Evolutionary conservation across 1,140 invertebrate species (phyloP).

Genomic region (Pinna nobilis): DNA sequence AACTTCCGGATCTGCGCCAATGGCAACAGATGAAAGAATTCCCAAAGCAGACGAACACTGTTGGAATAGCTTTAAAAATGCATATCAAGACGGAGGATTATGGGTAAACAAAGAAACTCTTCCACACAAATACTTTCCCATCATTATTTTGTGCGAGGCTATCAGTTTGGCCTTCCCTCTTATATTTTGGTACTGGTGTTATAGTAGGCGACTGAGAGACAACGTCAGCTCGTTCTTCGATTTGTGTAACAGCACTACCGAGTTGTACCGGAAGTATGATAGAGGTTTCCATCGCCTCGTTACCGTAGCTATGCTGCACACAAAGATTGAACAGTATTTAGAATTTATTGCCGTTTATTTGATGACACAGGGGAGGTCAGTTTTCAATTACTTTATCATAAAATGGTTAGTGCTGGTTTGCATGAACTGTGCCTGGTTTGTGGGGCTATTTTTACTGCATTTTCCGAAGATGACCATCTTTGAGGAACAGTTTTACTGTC

Average conservation of each 20-base stretch:
- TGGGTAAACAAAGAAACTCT: neutral
- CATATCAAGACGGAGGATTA: neutral
- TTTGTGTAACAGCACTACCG: constrained; percentile 24
- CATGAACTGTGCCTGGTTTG: constrained; percentile 10
- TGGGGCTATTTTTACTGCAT: constrained; percentile 20
- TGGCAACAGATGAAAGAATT: too few relatives aligned
- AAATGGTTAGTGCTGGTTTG: constrained; percentile 27
- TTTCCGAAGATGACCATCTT: constrained; percentile 28
- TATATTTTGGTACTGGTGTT: constrained; percentile 45
- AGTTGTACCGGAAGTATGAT: constrained; percentile 36
- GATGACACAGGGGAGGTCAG: constrained; percentile 6
- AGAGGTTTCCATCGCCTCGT: constrained; percentile 29
- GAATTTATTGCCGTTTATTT: constrained; percentile 21
- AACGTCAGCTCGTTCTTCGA: constrained; percentile 33
- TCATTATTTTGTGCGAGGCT: constrained; percentile 26
- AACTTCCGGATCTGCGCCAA: neutral
- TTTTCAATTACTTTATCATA: constrained; percentile 17
- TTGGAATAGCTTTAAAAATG: constrained; percentile 31
- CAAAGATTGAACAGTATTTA: constrained; percentile 36
- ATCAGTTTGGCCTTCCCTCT: constrained; percentile 20
- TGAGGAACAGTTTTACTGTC: constrained; percentile 24
- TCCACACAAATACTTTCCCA: constrained; percentile 40
- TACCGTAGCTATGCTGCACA: constrained; percentile 26
- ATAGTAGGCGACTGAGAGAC: constrained; percentile 13
- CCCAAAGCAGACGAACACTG: constrained; percentile 24